A percentile compares a stretch with the other conserved stretches of the same genome.
phyloP scores from a whole-genome alignment of 1,140 invertebrate genomes.

The Macrotrachela quadricornifera region DNA sequence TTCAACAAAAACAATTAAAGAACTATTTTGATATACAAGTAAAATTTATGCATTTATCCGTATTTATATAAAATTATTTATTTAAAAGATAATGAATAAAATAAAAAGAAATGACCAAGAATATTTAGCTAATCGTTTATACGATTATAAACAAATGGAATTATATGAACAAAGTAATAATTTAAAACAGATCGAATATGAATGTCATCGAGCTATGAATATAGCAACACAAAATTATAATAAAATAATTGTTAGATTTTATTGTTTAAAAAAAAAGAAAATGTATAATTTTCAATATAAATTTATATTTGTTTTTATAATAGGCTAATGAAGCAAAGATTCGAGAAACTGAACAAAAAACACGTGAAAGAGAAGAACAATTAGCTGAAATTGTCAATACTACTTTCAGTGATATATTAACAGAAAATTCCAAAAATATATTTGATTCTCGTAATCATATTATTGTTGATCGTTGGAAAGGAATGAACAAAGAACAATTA shows the following conservation, averaged over 20 bases:
- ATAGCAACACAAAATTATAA: conserved; percentile 50
- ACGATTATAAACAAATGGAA: conserved; percentile 27
- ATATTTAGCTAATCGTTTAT: conserved; percentile 21
- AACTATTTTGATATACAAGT: conserved; percentile 32
- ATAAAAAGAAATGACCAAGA: conserved; percentile 7
- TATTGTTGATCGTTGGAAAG: conserved; percentile 55
- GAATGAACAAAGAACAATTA: conserved; percentile 51
- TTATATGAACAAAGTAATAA: conserved; percentile 26
- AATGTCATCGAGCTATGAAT: conserved; percentile 31
- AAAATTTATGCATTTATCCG: too few species aligned
- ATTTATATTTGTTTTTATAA: conserved; percentile 39
- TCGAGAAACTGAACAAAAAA: conserved; percentile 35
- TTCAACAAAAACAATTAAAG: conserved; percentile 49
- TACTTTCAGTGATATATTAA: conserved; percentile 60
- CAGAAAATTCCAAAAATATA: conserved; percentile 52
- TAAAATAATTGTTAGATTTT: conserved; percentile 38
- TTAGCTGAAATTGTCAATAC: conserved; percentile 64
- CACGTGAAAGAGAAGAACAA: conserved; percentile 45
- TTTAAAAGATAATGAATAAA: too few species aligned
- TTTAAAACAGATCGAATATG: conserved; percentile 25
- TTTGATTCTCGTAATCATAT: conserved; percentile 49
- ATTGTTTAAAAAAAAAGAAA: neutral
- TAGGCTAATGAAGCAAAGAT: conserved; percentile 33
- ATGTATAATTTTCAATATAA: neutral
- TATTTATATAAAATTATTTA: too few species aligned